Conservation (phyloP, 2,113 vertebrate species). For the Orycteropus afer region DNA sequence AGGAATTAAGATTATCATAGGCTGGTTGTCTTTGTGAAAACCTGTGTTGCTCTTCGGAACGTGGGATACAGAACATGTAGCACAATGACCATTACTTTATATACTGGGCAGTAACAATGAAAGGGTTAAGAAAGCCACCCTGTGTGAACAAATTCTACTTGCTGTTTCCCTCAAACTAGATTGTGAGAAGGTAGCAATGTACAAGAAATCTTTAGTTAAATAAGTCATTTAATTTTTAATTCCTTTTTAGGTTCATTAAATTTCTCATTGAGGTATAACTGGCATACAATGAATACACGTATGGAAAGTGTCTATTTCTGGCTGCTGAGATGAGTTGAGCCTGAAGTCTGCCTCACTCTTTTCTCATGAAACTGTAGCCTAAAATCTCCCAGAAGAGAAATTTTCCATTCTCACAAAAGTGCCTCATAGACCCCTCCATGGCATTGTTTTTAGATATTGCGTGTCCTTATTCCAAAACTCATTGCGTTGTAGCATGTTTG, state of each 20-base stretch:
- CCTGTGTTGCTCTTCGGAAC: not conserved
- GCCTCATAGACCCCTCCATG: not conserved
- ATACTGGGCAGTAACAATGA: fast-evolving
- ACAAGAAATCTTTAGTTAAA: not conserved
- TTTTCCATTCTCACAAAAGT: not conserved
- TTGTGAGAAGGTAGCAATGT: not conserved
- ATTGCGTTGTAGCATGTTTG: not conserved
- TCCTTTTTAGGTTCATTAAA: not conserved
- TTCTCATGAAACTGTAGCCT: not conserved
- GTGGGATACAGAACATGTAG: not conserved
- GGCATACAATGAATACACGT: too few species aligned
- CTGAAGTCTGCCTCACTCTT: not conserved
- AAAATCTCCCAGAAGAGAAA: not conserved
- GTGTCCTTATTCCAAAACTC: not conserved
- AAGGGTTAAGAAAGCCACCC: not conserved
- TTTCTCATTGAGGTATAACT: not conserved
- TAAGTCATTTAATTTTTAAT: not conserved
- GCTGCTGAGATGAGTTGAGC: too few species aligned
- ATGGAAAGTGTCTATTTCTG: not conserved
- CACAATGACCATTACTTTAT: fast-evolving
- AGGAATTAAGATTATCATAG: not conserved
- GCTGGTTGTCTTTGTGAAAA: not conserved
- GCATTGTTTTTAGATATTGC: not conserved
- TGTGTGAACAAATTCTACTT: not conserved
- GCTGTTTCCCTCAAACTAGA: not conserved